Conservation (phyloP, 2,797 vertebrate genomes). For the Natrix natrix region DNA sequence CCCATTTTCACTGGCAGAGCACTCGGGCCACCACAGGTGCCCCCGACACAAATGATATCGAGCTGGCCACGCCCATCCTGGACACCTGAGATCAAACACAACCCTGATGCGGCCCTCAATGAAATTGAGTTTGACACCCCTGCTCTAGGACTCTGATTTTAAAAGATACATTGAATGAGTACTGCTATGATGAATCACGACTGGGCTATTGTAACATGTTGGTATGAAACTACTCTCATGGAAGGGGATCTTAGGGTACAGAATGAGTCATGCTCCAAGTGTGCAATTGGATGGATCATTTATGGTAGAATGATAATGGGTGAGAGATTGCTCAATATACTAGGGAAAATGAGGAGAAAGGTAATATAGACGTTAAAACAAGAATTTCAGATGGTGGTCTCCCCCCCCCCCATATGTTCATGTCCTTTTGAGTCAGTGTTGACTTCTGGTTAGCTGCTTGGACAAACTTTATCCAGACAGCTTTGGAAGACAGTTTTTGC, state of each 20-base stretch:
- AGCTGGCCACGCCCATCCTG: too few relatives aligned
- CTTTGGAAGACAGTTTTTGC: background rate
- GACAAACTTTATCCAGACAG: background rate
- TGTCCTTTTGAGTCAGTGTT: background rate
- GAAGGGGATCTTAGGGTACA: background rate
- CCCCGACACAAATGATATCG: too few relatives aligned
- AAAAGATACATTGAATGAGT: background rate
- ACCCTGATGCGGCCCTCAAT: too few relatives aligned
- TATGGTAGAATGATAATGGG: background rate
- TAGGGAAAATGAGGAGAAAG: background rate
- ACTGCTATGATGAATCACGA: background rate
- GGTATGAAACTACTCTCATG: background rate
- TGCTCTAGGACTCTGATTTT: background rate
- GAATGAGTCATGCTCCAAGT: background rate
- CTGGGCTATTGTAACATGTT: background rate
- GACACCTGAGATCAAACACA: too few relatives aligned
- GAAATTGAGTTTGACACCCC: too few relatives aligned
- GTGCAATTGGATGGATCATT: background rate
- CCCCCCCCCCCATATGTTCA: too few relatives aligned
- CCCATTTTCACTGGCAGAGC: too few relatives aligned
- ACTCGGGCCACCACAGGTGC: too few relatives aligned
- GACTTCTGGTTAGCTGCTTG: background rate
- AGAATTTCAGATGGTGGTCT: background rate
- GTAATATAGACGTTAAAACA: background rate
- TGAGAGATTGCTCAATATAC: background rate